Conservation (phyloP, 2,888 invertebrate genomes). For the Aphidius colemani region DNA sequence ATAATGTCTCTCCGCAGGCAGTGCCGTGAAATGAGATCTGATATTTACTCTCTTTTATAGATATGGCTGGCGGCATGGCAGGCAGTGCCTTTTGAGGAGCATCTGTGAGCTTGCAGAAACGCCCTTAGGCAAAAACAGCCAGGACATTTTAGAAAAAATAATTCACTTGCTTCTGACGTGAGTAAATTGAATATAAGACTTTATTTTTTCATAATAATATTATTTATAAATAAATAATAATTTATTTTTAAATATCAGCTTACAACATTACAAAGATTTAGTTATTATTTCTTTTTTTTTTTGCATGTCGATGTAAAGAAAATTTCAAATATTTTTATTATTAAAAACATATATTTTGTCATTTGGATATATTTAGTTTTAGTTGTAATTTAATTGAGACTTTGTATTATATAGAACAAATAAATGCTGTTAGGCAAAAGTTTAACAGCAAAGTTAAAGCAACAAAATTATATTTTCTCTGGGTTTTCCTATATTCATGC, state of each 20-base stretch:
- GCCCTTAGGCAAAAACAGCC: slow-evolving; percentile 62
- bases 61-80: slow-evolving; percentile 64
- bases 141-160: slow-evolving; percentile 70
- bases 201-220: not conserved
- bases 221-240: no score
- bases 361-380: slow-evolving; percentile 1
- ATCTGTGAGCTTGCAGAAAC: slow-evolving; percentile 70
- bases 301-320: no score
- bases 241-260: no score
- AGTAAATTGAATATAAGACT: slow-evolving; percentile 50
- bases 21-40: slow-evolving; percentile 15
- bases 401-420: not conserved
- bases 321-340: no score
- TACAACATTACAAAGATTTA: no score
- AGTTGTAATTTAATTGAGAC: slow-evolving; percentile 9
- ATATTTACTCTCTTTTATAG: slow-evolving; percentile 56
- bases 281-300: no score
- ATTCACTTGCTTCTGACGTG: slow-evolving; percentile 72
- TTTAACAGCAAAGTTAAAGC: not conserved
- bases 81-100: slow-evolving; percentile 67
- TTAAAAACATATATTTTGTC: no score
- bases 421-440: not conserved
- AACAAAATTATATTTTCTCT: slow-evolving; percentile 14
- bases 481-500: slow-evolving; percentile 11
- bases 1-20: no score